Conservation (phyloP, 2,888 invertebrate genomes). For the Trilocha varians region DNA sequence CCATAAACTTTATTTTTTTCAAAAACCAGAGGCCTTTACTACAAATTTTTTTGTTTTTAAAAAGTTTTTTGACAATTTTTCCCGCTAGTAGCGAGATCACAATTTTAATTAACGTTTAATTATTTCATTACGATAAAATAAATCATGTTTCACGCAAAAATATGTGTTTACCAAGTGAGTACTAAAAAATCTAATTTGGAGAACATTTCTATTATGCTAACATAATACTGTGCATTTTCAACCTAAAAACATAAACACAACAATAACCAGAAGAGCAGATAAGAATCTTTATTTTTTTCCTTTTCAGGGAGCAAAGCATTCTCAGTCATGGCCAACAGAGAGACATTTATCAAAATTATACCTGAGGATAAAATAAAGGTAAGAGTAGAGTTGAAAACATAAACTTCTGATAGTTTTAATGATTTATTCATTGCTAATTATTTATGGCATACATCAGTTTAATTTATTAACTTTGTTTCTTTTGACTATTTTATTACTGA, state of each 20-base stretch:
- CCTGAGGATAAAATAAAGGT: conserved; percentile 35
- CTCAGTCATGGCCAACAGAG: conserved; percentile 9
- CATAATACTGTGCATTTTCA: no score
- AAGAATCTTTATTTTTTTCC: no score
- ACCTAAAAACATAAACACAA: no score
- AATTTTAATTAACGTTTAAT: conserved; percentile 18
- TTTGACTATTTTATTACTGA: no score
- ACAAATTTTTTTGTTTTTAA: conserved; percentile 33
- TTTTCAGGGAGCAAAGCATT: background rate
- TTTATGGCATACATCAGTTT: background rate
- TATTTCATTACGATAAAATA: no score
- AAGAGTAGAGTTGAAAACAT: conserved; percentile 4
- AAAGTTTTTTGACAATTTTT: conserved; percentile 49
- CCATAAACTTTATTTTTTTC: conserved; percentile 24
- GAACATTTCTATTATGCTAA: no score
- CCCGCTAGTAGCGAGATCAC: conserved; percentile 36
- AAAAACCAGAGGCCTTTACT: conserved; percentile 29
- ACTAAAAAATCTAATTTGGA: no score
- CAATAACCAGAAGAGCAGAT: no score
- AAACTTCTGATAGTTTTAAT: no score
- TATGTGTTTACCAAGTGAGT: no score
- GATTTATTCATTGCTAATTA: no score
- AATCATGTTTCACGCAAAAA: no score
- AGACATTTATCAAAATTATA: conserved; percentile 30
- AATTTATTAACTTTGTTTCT: conserved; percentile 4